phyloP scores from a whole-genome alignment of 2,797 vertebrate species.

The Anableps anableps region DNA sequence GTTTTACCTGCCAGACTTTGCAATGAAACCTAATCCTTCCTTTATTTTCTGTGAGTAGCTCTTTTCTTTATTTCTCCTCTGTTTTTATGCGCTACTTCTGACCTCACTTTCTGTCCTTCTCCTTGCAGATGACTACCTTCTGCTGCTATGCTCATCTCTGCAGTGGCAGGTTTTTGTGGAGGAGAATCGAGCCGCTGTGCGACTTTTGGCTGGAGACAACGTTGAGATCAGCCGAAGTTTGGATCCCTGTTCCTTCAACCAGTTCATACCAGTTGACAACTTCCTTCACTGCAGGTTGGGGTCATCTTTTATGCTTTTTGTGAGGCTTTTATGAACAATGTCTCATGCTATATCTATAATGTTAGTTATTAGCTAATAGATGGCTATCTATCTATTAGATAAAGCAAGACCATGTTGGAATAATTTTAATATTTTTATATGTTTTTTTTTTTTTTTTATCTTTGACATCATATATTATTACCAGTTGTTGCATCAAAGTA shows the following conservation, averaged over 20 bases:
- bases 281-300: constrained; percentile 79
- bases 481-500: not conserved
- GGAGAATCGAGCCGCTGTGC: constrained; percentile 74
- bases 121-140: constrained; percentile 79
- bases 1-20: constrained; percentile 85
- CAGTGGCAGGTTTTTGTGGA: constrained; percentile 85
- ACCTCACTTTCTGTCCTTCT: not conserved
- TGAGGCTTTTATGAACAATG: not conserved
- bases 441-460: not conserved
- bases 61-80: not conserved
- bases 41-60: constrained; percentile 82
- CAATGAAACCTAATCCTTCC: constrained; percentile 78
- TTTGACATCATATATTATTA: not conserved
- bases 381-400: no score
- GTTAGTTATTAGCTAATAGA: not conserved
- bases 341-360: not conserved
- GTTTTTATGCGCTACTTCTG: not conserved
- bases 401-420: not conserved
- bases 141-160: constrained; percentile 83
- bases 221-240: constrained; percentile 80
- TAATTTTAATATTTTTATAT: not conserved
- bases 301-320: not conserved
- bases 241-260: constrained; percentile 73
- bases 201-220: constrained; percentile 79
- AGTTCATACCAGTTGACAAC: constrained; percentile 78